Conservation (phyloP, 1,140 invertebrate species). For the Popillia japonica region DNA sequence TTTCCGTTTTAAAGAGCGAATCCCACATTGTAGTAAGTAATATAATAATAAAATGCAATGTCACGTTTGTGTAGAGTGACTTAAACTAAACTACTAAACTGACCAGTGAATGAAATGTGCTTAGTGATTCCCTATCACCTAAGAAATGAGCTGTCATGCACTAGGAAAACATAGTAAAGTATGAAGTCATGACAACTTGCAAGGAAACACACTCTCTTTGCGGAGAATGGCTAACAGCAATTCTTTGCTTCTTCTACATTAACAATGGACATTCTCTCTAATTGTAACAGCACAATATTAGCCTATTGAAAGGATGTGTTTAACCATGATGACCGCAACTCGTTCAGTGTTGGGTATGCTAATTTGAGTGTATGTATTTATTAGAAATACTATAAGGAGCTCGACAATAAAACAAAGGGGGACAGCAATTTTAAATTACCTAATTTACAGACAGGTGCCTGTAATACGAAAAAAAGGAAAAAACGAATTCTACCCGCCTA, state of each 20-base stretch:
- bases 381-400: background rate
- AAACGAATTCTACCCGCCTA: constrained; percentile 41
- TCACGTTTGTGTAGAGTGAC: constrained; percentile 47
- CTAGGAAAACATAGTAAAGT: constrained; percentile 54
- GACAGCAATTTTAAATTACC: constrained; percentile 45
- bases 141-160: constrained; percentile 52
- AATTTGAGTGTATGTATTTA: constrained; percentile 43
- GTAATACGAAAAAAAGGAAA: constrained; percentile 38
- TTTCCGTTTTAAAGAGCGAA: too few species aligned
- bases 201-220: constrained; percentile 42
- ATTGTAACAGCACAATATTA: constrained; percentile 46
- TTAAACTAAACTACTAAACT: constrained; percentile 43
- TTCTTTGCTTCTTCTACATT: constrained; percentile 21
- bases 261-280: constrained; percentile 42
- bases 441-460: constrained; percentile 48
- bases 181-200: constrained; percentile 55
- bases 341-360: constrained; percentile 47
- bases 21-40: constrained; percentile 34
- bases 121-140: constrained; percentile 54
- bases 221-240: constrained; percentile 46
- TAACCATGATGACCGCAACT: constrained; percentile 18
- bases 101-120: constrained; percentile 53
- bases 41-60: constrained; percentile 45
- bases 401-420: background rate
- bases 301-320: constrained; percentile 42